phyloP scores from a whole-genome alignment of 2,113 vertebrate species.

The Actenoides hombroni region DNA sequence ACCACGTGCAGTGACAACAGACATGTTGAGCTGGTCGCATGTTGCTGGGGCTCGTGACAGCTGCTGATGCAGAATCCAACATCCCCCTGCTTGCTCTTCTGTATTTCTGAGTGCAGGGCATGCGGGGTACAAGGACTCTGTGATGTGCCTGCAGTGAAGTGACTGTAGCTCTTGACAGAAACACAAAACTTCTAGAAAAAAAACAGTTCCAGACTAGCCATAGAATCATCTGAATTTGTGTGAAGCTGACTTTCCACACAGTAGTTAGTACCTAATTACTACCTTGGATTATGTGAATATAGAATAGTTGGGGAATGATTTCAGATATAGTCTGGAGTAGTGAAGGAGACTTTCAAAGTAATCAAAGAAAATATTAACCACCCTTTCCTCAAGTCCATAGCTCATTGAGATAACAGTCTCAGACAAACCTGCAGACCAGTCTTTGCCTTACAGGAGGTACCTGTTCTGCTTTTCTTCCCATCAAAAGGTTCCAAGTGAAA shows the following conservation, averaged over 20 bases:
- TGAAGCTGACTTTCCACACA: not conserved
- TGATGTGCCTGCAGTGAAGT: too few species aligned
- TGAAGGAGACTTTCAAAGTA: not conserved
- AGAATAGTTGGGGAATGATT: not conserved
- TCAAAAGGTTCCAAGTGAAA: not conserved
- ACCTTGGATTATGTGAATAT: not conserved
- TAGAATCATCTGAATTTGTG: too few species aligned
- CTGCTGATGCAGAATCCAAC: not conserved
- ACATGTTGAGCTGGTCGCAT: accelerated
- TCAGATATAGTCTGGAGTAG: not conserved
- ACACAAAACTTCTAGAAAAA: not conserved
- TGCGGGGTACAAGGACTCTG: not conserved
- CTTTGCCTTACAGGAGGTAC: not conserved
- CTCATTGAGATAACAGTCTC: not conserved
- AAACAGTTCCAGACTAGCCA: not conserved
- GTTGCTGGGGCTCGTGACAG: not conserved
- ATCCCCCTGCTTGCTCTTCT: not conserved
- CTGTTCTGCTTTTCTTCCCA: not conserved
- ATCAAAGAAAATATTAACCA: not conserved
- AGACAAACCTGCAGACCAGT: not conserved
- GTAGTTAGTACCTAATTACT: not conserved
- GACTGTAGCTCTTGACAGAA: not conserved
- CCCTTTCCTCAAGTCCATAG: not conserved
- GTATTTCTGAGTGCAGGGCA: not conserved
- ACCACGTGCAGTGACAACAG: not conserved